Conservation (phyloP, 2,113 vertebrate species). For the Myotis davidii region DNA sequence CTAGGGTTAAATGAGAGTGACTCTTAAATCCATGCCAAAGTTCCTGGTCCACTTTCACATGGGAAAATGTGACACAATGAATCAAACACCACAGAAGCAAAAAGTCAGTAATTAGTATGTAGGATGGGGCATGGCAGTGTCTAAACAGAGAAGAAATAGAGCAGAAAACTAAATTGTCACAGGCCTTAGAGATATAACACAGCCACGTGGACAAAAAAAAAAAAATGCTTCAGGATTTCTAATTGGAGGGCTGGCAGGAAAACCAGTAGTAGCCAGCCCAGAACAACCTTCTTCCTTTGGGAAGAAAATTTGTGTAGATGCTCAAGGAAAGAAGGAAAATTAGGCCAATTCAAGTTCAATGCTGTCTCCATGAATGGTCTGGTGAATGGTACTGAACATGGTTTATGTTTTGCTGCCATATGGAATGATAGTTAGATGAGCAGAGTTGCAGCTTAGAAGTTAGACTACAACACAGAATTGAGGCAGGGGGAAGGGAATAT, state of each 20-base stretch:
- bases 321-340: not conserved
- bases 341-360: not conserved
- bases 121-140: constrained; percentile 83
- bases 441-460: not conserved
- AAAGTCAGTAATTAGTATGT: constrained; percentile 90
- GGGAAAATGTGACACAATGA: constrained; percentile 88
- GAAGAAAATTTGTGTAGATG: not conserved
- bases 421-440: not conserved
- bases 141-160: constrained; percentile 85
- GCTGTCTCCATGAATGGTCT: not conserved
- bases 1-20: constrained; percentile 76
- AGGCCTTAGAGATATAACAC: constrained; percentile 77
- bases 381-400: not conserved
- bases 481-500: not conserved
- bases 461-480: not conserved
- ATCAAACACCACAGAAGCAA: constrained; percentile 86
- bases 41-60: constrained; percentile 87
- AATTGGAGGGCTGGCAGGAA: constrained; percentile 64
- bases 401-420: not conserved
- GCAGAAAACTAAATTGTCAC: constrained; percentile 85
- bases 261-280: not conserved
- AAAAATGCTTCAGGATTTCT: constrained; percentile 73
- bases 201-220: constrained; percentile 73
- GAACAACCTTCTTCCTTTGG: not conserved
- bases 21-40: constrained; percentile 82